Percentiles rank a stretch among this genome's conserved stretches.
Conservation (phyloP, 2,113 vertebrate species). For the Coreoperca whiteheadi region DNA sequence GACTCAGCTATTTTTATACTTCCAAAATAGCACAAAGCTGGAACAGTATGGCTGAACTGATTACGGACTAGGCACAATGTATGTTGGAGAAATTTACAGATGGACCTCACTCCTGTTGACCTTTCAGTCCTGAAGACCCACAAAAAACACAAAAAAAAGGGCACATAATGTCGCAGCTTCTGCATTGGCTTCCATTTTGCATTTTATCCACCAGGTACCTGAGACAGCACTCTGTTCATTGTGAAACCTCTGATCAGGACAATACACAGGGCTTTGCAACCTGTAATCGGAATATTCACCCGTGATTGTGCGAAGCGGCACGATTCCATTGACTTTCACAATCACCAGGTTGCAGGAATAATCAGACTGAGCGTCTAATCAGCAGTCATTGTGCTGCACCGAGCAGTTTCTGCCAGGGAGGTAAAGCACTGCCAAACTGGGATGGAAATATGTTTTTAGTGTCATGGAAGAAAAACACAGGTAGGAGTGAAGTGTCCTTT, state of each 20-base stretch:
- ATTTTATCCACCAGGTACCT: background rate
- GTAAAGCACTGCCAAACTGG: conserved; percentile 46
- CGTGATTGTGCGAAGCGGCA: conserved; percentile 43
- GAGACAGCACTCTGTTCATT: background rate
- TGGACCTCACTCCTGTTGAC: background rate
- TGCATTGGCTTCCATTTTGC: no score
- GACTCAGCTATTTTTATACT: background rate
- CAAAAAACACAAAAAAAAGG: background rate
- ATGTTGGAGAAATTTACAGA: background rate
- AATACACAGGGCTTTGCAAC: conserved; percentile 23
- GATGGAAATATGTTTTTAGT: conserved; percentile 46
- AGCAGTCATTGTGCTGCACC: conserved; percentile 62
- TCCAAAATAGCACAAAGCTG: background rate
- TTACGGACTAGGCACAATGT: background rate
- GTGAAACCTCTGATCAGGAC: conserved; percentile 34
- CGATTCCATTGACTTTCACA: conserved; percentile 48
- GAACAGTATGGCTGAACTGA: background rate
- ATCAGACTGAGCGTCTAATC: conserved; percentile 65
- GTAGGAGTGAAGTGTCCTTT: conserved; percentile 30
- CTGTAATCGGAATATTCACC: conserved; percentile 58
- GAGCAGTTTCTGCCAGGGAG: conserved; percentile 18
- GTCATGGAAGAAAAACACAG: conserved; percentile 40
- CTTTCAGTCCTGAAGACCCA: background rate
- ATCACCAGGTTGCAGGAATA: conserved; percentile 56
- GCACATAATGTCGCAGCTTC: background rate